Percentiles rank a stretch among this genome's conserved stretches.
phyloP scores from a whole-genome alignment of 2,888 invertebrate species.

The Cheilosia vernalis region DNA sequence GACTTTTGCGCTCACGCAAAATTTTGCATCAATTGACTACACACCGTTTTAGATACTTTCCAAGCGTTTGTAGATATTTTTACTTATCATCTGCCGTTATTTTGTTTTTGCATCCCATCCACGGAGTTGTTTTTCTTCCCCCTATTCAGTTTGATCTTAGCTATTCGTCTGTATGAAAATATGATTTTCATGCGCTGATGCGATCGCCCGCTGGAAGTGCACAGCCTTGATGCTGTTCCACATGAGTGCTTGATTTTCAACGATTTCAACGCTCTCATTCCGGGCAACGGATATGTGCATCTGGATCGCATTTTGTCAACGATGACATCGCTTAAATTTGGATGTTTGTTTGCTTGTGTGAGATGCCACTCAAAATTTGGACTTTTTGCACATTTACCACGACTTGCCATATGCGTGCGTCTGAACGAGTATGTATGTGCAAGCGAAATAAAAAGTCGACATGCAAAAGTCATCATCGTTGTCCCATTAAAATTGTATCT shows the following conservation, averaged over 20 bases:
- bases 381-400: constrained; percentile 8
- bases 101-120: constrained; percentile 29
- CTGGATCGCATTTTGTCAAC: constrained; percentile 68
- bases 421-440: background rate
- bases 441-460: background rate
- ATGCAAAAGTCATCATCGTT: constrained; percentile 8
- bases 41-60: constrained; percentile 48
- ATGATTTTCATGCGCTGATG: constrained; percentile 50
- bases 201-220: constrained; percentile 24
- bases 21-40: constrained; percentile 31
- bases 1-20: constrained; percentile 28
- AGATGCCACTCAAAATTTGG: constrained; percentile 53
- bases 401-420: too few relatives aligned
- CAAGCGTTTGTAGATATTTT: constrained; percentile 62
- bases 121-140: background rate
- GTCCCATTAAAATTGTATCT: constrained; percentile 22
- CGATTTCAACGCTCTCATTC: constrained; percentile 11
- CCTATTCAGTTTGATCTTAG: constrained; percentile 36
- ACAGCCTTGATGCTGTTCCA: constrained; percentile 65
- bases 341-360: constrained; percentile 30
- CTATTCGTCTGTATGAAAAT: constrained; percentile 48
- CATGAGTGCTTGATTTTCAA: constrained; percentile 54
- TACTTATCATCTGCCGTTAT: constrained; percentile 58
- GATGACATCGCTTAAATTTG: constrained; percentile 42
- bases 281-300: constrained; percentile 63